Base-by-base conservation (phyloP, 2,888 invertebrate species). In the Acrobeloides nanus region DNA sequence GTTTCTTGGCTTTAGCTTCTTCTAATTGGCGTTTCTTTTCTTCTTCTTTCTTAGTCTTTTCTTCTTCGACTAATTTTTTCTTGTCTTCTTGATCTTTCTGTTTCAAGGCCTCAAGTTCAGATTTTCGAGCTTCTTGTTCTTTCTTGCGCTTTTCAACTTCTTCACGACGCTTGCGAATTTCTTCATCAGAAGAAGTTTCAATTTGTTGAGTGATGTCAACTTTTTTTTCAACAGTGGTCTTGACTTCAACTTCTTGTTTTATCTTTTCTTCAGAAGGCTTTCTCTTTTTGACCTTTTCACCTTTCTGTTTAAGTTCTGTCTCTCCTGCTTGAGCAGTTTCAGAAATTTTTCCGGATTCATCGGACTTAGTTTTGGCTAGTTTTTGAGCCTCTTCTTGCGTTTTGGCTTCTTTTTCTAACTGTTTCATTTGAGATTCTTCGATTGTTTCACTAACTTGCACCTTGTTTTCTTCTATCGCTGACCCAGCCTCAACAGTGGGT, bases 1-100 rank as follows among this genome's bases (percentile, higher is more conserved):
- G 29, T 29, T 55, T 54, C 34, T 61, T 57, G 10, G 40, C 57
- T 18, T 51, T 41, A 6, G 33, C 48, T 23, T 26, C 55, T 49
- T 55, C 25, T 58, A 42, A 1, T 40, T 37, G 7, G 32, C 48
- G 12, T 57, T 43, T n/a, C 33, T 56, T n/a, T 33, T 45, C 26
- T 34, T 42, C 18, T 50, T 52, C 35, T 46, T 51, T 20, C 37
- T 34, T 10, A 54, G 54, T 4, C 43, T 51, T 7, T 59, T 59
- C 26, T 38, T 5, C 38, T 8, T 8, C 27, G 5, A 15, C 7
- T 5, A 17, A 15, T 46, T 47, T 48, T 38, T 47, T 48, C 1
- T 18, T 18, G 5, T 48, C 48, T 2, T 8, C 48, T 15, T 7
- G n/a, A 10, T 26, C 10, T 27, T 38, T 38, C 38, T 38, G 21